phyloP scores from a whole-genome alignment of 2,113 vertebrate species.

The Aix galericulata region DNA sequence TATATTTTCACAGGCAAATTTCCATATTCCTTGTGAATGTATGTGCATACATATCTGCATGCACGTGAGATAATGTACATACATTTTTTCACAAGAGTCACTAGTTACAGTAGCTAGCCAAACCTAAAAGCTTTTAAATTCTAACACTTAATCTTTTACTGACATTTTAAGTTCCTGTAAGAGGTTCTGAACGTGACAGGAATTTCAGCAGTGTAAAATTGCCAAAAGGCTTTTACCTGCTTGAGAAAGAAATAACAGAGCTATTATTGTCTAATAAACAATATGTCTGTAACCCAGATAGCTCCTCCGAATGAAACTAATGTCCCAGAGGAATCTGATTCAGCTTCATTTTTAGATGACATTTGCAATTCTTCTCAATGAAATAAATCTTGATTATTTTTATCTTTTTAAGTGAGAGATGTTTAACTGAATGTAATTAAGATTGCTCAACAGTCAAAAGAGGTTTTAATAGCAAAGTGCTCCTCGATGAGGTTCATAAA shows the following conservation, averaged over 20 bases:
- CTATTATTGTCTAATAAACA: conserved; percentile 57
- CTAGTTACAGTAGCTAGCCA: neutral
- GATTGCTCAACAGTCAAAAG: neutral
- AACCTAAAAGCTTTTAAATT: conserved; percentile 8
- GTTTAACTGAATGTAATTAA: conserved; percentile 48
- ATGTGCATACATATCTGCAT: too few species aligned
- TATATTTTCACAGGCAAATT: neutral
- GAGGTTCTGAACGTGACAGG: conserved; percentile 14
- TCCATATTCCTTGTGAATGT: neutral
- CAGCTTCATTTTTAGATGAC: conserved; percentile 1
- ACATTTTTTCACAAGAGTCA: neutral
- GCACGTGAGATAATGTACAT: fast-evolving
- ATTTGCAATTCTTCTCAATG: neutral
- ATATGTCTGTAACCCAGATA: neutral
- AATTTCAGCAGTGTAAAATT: neutral
- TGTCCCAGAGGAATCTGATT: neutral
- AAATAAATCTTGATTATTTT: neutral
- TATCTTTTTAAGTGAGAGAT: neutral
- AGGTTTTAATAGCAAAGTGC: neutral
- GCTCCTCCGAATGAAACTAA: neutral
- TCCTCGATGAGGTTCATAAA: conserved; percentile 6
- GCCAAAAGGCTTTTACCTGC: conserved; percentile 47
- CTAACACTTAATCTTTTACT: conserved; percentile 10
- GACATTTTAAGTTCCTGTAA: neutral
- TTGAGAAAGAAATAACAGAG: neutral